Evolutionary conservation across 23 tunicate species (phyloP).

Genomic region (Styela plicata): DNA sequence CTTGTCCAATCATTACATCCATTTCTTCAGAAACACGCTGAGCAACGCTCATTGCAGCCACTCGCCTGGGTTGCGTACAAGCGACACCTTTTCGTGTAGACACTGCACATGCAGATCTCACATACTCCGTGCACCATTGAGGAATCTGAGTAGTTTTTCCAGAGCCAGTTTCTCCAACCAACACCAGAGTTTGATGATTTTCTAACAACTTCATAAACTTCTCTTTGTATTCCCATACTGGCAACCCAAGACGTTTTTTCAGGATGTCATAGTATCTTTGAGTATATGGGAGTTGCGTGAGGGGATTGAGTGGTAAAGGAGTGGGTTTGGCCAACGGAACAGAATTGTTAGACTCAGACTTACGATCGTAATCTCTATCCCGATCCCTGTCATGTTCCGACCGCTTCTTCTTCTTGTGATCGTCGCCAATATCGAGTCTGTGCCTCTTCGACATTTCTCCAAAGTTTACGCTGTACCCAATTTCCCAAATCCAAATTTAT

Average conservation of each 20-base stretch:
- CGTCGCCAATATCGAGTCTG: slow-evolving; percentile 85
- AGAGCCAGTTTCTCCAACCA: slow-evolving; percentile 97
- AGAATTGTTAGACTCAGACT: neutral
- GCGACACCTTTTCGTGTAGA: slow-evolving; percentile 71
- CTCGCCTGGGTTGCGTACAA: slow-evolving; percentile 96
- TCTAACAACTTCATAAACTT: slow-evolving; percentile 67
- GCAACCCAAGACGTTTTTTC: slow-evolving; percentile 79
- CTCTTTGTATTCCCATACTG: slow-evolving; percentile 93
- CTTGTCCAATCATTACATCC: slow-evolving; percentile 96
- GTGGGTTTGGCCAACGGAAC: slow-evolving; percentile 2
- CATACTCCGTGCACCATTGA: slow-evolving; percentile 96
- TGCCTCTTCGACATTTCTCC: slow-evolving; percentile 79
- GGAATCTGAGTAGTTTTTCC: slow-evolving; percentile 99
- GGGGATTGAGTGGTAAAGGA: slow-evolving; percentile 55
- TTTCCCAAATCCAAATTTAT: too few relatives aligned
- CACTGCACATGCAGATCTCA: slow-evolving; percentile 39
- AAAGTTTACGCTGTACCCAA: too few relatives aligned
- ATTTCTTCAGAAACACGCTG: slow-evolving; percentile 98
- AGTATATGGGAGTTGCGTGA: slow-evolving; percentile 81
- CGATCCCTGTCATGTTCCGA: slow-evolving; percentile 49
- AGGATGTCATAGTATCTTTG: slow-evolving; percentile 86
- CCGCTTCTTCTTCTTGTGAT: slow-evolving; percentile 42
- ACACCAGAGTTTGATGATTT: slow-evolving; percentile 76
- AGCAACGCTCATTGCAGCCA: slow-evolving; percentile 99
- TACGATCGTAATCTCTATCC: slow-evolving; percentile 7